Evolutionary conservation across 2,797 vertebrate species (phyloP), one percentile per base, ranked within the genome.

Genomic region (Sandelia bainsii): DNA sequence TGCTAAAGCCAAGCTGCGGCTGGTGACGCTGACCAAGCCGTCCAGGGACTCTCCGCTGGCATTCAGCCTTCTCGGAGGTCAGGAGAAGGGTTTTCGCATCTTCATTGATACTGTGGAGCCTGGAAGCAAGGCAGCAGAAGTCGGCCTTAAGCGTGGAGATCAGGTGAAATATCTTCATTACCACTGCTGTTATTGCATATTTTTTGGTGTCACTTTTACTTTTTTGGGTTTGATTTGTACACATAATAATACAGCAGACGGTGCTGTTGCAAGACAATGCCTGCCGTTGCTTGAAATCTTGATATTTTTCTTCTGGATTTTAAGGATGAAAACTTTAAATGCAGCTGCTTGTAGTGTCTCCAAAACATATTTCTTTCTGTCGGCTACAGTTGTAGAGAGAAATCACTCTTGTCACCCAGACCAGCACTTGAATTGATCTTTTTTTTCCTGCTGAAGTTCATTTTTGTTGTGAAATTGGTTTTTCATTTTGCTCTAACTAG

Each of bases 71-170:
- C 95, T 98, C 13, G 98, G 98, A 60, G 98, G 98, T 61, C 97
- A 97, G 40, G 98, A 99, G 90, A 99, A 97, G 82, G 97, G 98
- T 53, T 98, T 98, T 89, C 95, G 97, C 56, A 96, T 99, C 89
- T 99, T 99, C 82, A 96, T 99, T n/a, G 97, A 99, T 84, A 95
- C 96, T 1, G 97, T 99, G 69, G 97, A 99, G 91, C 92, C 95
- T 0, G 95, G 96, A 52, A 99, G 98, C 94, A 98, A 97, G 93
- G 98, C 98, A 60, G 95, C 96, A 13, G 98, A 99, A 85, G 96
- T 94, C 0, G 97, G 98, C 87, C 96, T 99, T 86, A 99, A 99
- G 83, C 96, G 97, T 69, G 98, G 98, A 73, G 98, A 99, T 89
- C 98, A 99, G 96, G 98, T 98, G 85, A 19, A 63, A 52, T 0